These are phyloP conservation scores for Amazona vittata DNA, from an alignment of 2,113 vertebrate genomes.

Conservation along the genomic window DNA sequence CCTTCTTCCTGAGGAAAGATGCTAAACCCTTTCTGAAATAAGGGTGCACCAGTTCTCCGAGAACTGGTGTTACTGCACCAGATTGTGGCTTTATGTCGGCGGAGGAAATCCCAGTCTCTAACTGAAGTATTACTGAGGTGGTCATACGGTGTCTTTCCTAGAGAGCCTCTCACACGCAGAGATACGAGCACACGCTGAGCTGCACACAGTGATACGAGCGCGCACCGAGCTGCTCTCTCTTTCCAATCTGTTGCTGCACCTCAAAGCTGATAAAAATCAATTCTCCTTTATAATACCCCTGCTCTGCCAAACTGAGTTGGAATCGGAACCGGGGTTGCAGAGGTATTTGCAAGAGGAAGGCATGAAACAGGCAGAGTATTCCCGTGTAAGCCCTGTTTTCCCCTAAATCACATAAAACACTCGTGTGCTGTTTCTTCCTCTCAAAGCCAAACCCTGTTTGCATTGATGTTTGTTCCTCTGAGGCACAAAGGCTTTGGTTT, in stretches of 20 bases:
- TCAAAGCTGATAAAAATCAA: not conserved
- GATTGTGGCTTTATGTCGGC: not conserved
- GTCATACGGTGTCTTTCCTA: not conserved
- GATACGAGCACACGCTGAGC: not conserved
- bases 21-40: not conserved
- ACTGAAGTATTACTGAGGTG: not conserved
- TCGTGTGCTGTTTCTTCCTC: not conserved
- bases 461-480: not conserved
- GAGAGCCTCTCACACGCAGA: not conserved
- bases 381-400: not conserved
- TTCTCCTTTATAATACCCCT: not conserved
- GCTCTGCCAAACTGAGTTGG: not conserved
- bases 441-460: not conserved
- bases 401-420: not conserved
- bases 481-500: conserved; percentile 33
- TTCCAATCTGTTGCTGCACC: not conserved
- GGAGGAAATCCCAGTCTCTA: not conserved
- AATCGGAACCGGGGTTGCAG: not conserved
- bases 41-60: not conserved
- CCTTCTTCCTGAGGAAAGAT: not conserved
- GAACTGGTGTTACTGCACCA: not conserved
- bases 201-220: not conserved
- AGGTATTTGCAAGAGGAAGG: not conserved
- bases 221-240: not conserved
- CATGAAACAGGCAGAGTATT: not conserved